phyloP scores from a whole-genome alignment of 1,140 invertebrate species.

The Phenacoccus solenopsis region DNA sequence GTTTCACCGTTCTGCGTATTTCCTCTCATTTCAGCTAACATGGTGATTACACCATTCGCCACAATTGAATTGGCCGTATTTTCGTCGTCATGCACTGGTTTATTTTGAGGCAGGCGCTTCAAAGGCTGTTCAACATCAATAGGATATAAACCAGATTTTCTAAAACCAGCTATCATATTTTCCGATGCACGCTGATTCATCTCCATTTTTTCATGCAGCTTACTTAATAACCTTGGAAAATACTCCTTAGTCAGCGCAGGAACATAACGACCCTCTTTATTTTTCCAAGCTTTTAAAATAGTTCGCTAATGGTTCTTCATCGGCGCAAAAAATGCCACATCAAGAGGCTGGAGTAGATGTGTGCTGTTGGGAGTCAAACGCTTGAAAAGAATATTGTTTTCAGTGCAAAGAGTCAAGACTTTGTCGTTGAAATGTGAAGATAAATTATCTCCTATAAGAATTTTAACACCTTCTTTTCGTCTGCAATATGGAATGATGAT shows the following conservation, averaged over 20 bases:
- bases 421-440: conserved; percentile 31
- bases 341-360: conserved; percentile 35
- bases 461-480: conserved; percentile 25
- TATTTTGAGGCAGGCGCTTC: too few species aligned
- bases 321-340: conserved; percentile 33
- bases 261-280: conserved; percentile 19
- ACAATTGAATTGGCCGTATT: too few species aligned
- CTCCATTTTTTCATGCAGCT: conserved; percentile 22
- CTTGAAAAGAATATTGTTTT: conserved; percentile 33
- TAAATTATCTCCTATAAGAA: conserved; percentile 34
- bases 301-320: conserved; percentile 33
- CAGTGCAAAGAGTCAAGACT: conserved; percentile 29
- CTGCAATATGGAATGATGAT: conserved; percentile 26
- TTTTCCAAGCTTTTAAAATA: conserved; percentile 31
- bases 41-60: too few species aligned
- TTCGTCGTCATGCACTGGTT: too few species aligned
- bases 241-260: conserved; percentile 25
- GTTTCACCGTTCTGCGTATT: too few species aligned
- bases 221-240: conserved; percentile 28
- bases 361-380: conserved; percentile 34
- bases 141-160: conserved; percentile 13
- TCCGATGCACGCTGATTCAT: conserved; percentile 19
- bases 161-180: conserved; percentile 22
- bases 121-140: background rate
- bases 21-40: too few species aligned